A percentile compares a stretch with the other conserved stretches of the same genome.
Conservation (phyloP, 2,113 vertebrate species). For the Varanus salvator region DNA sequence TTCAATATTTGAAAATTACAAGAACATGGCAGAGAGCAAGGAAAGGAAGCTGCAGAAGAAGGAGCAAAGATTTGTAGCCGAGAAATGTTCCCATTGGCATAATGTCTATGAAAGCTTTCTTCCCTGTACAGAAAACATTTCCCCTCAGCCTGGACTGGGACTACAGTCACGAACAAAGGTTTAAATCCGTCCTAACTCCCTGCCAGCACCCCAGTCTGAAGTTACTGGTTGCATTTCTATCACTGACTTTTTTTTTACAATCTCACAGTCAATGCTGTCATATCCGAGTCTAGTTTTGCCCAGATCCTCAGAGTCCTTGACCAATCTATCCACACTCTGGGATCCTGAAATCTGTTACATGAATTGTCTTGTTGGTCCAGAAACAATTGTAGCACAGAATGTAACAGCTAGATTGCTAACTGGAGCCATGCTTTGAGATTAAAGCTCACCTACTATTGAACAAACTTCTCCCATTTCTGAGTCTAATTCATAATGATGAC, state of each 20-base stretch:
- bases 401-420: no score
- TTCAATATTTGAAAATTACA: background rate
- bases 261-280: background rate
- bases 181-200: background rate
- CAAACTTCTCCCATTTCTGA: background rate
- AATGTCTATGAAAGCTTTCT: background rate
- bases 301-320: background rate
- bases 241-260: background rate
- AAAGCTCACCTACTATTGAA: no score
- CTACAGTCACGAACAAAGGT: background rate
- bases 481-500: background rate
- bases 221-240: background rate
- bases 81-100: background rate
- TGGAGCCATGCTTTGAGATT: no score
- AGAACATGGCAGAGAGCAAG: background rate
- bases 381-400: background rate
- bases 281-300: background rate
- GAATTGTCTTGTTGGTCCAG: background rate
- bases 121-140: background rate
- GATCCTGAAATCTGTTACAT: background rate
- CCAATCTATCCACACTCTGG: background rate
- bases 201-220: background rate
- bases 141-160: background rate
- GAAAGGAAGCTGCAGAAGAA: background rate
- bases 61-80: background rate